Evolutionary conservation across 1,140 invertebrate genomes (phyloP).

Genomic region (Drosophila navojoa): DNA sequence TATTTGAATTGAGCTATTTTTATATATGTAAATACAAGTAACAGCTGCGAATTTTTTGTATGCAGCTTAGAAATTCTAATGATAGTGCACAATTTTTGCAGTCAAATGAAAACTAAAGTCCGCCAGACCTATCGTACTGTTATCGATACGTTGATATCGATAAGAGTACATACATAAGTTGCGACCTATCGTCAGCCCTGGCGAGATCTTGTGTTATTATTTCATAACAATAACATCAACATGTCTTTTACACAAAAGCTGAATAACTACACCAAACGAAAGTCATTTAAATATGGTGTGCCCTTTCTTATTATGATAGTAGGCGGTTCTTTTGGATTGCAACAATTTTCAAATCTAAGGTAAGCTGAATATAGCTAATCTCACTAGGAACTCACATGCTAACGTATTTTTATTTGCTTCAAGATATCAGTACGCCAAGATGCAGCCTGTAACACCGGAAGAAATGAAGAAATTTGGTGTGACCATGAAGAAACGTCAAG

Average conservation of each 20-base stretch:
- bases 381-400: neutral
- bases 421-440: conserved; percentile 89
- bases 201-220: conserved; percentile 23
- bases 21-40: conserved; percentile 1
- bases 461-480: conserved; percentile 88
- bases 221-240: conserved; percentile 47
- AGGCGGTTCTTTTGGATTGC: conserved; percentile 89
- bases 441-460: conserved; percentile 86
- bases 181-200: conserved; percentile 1
- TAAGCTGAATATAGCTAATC: conserved; percentile 68
- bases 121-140: conserved; percentile 4
- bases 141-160: conserved; percentile 8
- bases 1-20: conserved; percentile 44
- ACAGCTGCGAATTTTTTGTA: conserved; percentile 35
- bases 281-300: conserved; percentile 84
- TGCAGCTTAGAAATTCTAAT: conserved; percentile 1
- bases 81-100: neutral
- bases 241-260: conserved; percentile 71
- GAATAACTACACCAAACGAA: conserved; percentile 59
- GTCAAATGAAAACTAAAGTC: neutral
- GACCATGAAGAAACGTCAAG: conserved; percentile 86
- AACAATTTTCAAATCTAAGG: conserved; percentile 88
- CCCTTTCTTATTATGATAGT: conserved; percentile 89
- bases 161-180: neutral
- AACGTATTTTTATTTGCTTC: conserved; percentile 4